A percentile compares a stretch with the other conserved stretches of the same genome.
Conservation (phyloP, 2,888 invertebrate genomes). For the Netelia fuscicornis region DNA sequence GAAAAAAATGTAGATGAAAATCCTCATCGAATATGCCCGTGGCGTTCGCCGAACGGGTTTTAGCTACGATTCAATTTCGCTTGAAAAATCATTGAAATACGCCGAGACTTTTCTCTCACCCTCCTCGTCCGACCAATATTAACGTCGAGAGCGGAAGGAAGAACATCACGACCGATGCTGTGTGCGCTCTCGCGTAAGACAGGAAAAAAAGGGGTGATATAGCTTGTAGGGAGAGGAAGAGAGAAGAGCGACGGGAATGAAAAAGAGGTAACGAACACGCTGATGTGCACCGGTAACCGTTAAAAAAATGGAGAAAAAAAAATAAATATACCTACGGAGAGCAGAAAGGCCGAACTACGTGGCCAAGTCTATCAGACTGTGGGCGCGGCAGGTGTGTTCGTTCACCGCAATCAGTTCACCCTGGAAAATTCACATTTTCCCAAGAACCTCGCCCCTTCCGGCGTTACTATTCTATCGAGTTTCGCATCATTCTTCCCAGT, state of each 20-base stretch:
- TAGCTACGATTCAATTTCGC: slow-evolving; percentile 47
- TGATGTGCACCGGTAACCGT: slow-evolving; percentile 12
- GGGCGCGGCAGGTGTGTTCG: slow-evolving; percentile 50
- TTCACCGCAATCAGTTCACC: slow-evolving; percentile 55
- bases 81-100: slow-evolving; percentile 48
- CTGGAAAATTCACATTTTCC: slow-evolving; percentile 41
- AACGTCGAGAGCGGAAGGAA: neutral
- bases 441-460: slow-evolving; percentile 9
- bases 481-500: neutral
- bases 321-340: neutral
- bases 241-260: neutral
- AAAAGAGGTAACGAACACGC: slow-evolving; percentile 3
- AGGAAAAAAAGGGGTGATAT: slow-evolving; percentile 18
- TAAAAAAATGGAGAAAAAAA: slow-evolving; percentile 31
- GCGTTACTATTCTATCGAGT: slow-evolving; percentile 9
- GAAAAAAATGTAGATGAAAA: neutral
- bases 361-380: slow-evolving; percentile 25
- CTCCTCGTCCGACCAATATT: neutral
- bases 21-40: slow-evolving; percentile 32
- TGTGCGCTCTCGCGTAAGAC: slow-evolving; percentile 5
- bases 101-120: slow-evolving; percentile 20
- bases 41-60: slow-evolving; percentile 9
- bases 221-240: neutral
- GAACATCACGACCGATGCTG: neutral
- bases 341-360: slow-evolving; percentile 1